Evolutionary conservation across 2,888 invertebrate genomes (phyloP), one percentile per base, ranked within the genome.

Genomic region (Campoplex nolae): DNA sequence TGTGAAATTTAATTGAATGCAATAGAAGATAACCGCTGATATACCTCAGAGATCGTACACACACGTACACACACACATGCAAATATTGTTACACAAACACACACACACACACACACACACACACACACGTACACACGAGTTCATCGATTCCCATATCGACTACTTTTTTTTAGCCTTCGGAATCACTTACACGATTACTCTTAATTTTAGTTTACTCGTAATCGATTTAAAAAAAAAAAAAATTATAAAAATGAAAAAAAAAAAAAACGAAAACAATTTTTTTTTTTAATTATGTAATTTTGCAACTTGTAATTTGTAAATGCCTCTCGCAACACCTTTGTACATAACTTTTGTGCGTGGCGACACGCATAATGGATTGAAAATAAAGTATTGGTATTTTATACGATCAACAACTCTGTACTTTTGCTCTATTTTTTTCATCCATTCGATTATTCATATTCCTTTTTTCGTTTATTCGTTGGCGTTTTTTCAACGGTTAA

Each of bases 381-480:
- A 91, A 93, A 94, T 94, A 93, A 94, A 94, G 92, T 93, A 93
- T 93, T 94, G 90, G 91, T 93, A 93, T 94, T 94, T 93, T 92
- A 93, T 93, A 93, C 91, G 92, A 92, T 87, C 77, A 58, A 84
- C 73, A 70, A 84, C 42, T 13, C 16, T 79, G 45, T 58, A 65
- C 35, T 62, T 75, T 65, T 77, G 6, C 71, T 75, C 13, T 42
- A n/a, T n/a, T 51, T 48, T 51, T 51, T 51, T 51, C 6, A 51
- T 51, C 0, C 16, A 48, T 48, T 48, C 11, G 11, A 3, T 18
- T 23, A 1, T 32, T 3, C 1, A 18, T 51, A 23, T 23, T 16
- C n/a, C 35, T 51, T n/a, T 11, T 11, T 9, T 8, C n/a, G 35
- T 48, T 18, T 16, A 23, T 32, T 32, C 18, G 38, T 18, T n/a